Base-by-base conservation (phyloP, 2,888 invertebrate species). In the Drosophila stalkeri region DNA sequence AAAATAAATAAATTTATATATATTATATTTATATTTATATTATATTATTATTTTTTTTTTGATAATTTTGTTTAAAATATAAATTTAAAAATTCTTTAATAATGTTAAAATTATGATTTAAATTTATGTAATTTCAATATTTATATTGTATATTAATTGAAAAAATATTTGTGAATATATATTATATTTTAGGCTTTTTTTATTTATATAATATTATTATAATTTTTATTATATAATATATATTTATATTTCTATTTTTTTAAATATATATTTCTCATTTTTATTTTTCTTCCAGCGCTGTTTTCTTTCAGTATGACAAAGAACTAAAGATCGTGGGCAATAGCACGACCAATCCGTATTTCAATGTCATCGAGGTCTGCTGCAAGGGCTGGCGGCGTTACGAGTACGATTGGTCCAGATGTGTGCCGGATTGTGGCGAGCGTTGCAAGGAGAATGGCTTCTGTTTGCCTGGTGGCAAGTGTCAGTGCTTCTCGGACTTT, bases 361-460 rank as follows among this genome's bases (percentile, higher is more conserved):
- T 90, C 95, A 96, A 91, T 88, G 94, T 94, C 59, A 94, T 96
- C 82, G 94, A 95, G 72, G 94, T 95, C 18, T 97, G 97, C 89
- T 97, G 97, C 89, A 94, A 94, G 3, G 97, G 97, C 37, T 97
- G 95, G 93, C 93, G 94, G 63, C 94, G 95, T 3, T 95, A 95
- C 87, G 93, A 94, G n/a, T 94, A 95, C 92, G 94, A 94, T 90
- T 94, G 91, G 91, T 94, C 93, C 31, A 93, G 81, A 47, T 94
- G 94, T 82, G 89, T 90, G 11, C 94, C 94, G 3, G 88, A 92
- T 37, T 95, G 95, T 69, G 81, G 82, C 0, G 83, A 88, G 1
- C 79, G 80, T 9, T 92, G 92, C 56, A 85, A 64, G 62, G 81
- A 93, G 31, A 94, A 94, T 74, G 94, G 94, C 0, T 92, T 92